Conservation (phyloP, 92 coral and sea anemone genomes). For the Actinostola sp. region DNA sequence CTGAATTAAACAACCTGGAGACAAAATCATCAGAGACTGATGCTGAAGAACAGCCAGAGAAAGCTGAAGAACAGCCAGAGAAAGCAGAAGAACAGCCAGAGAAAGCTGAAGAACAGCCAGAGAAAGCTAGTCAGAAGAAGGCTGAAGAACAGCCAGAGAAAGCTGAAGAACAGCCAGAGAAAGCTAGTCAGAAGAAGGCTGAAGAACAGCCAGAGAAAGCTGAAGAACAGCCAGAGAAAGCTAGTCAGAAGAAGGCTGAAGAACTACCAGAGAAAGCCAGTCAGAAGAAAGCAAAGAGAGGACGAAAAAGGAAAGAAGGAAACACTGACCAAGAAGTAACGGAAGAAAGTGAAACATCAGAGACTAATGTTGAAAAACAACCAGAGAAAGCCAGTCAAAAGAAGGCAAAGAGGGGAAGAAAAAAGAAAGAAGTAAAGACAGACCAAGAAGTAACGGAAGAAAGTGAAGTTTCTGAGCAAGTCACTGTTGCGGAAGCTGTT, state of each 20-base stretch:
- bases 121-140: background rate
- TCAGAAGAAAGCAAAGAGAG: constrained; percentile 7
- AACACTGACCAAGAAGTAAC: background rate
- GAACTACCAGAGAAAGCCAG: background rate
- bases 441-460: constrained; percentile 8
- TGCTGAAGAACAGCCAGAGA: background rate
- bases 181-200: background rate
- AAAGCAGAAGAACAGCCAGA: background rate
- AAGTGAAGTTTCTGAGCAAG: background rate
- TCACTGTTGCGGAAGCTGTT: background rate
- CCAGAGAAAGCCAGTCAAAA: background rate
- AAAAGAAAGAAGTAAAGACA: constrained; percentile 2
- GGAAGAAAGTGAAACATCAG: background rate
- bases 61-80: background rate
- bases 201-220: background rate
- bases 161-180: background rate
- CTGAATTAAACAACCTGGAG: background rate
- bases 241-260: constrained; percentile 4
- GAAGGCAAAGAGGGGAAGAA: constrained; percentile 7
- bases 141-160: constrained; percentile 2
- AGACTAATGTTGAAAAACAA: constrained; percentile 3
- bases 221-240: background rate
- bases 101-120: background rate
- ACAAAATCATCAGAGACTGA: background rate
- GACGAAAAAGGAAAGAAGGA: constrained; percentile 5